These are phyloP conservation scores for Erebia ligea DNA, from an alignment of 2,888 invertebrate genomes.

Conservation along the genomic window DNA sequence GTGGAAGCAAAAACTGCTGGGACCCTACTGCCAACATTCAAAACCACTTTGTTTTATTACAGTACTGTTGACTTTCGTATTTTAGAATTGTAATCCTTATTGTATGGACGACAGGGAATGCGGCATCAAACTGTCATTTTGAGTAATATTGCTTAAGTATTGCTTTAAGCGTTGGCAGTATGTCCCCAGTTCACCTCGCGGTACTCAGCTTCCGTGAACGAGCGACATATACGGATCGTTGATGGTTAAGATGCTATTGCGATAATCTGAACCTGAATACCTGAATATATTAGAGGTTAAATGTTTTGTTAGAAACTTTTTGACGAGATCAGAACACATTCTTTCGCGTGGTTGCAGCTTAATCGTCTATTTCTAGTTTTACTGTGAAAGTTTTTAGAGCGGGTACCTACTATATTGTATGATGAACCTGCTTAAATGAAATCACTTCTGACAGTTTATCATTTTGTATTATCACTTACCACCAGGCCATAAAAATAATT, in stretches of 20 bases:
- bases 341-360: neutral
- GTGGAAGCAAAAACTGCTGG: constrained; percentile 13
- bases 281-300: constrained; percentile 16
- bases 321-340: neutral
- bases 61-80: too few species aligned
- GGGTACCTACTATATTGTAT: neutral
- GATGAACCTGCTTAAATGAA: neutral
- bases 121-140: too few species aligned
- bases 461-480: too few species aligned
- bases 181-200: constrained; percentile 17
- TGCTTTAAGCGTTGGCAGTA: too few species aligned
- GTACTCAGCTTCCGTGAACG: constrained; percentile 31
- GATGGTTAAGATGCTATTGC: constrained; percentile 24
- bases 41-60: too few species aligned
- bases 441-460: neutral
- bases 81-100: too few species aligned
- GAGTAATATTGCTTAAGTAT: too few species aligned
- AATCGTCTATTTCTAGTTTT: neutral
- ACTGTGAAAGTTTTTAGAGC: neutral
- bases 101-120: too few species aligned
- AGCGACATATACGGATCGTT: constrained; percentile 22
- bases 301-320: neutral
- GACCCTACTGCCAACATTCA: too few species aligned
- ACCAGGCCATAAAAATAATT: too few species aligned
- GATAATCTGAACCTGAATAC: constrained; percentile 33